Conservation (phyloP, 64 coral and sea anemone genomes). For the Porites australiensis region DNA sequence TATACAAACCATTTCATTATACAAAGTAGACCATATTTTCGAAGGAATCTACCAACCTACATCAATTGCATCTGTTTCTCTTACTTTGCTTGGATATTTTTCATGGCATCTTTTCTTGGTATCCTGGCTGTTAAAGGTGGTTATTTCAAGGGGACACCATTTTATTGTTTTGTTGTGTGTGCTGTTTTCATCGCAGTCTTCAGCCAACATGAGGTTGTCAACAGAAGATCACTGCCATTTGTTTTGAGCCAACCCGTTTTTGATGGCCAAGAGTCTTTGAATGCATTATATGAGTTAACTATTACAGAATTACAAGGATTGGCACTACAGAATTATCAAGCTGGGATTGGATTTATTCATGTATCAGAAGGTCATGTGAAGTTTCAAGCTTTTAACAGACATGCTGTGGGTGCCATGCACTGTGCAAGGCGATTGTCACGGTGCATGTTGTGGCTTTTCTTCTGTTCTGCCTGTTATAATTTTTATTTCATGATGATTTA, state of each 20-base stretch:
- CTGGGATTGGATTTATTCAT: slow-evolving; percentile 64
- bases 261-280: slow-evolving; percentile 29
- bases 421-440: slow-evolving; percentile 53
- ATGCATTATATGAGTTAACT: slow-evolving; percentile 78
- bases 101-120: slow-evolving; percentile 46
- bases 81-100: background rate
- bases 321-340: slow-evolving; percentile 69
- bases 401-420: slow-evolving; percentile 52
- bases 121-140: slow-evolving; percentile 36
- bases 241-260: slow-evolving; percentile 79
- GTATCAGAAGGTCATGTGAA: slow-evolving; percentile 70
- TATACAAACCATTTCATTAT: slow-evolving; percentile 84
- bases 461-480: slow-evolving; percentile 71
- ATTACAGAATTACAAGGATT: slow-evolving; percentile 71
- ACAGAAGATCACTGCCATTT: slow-evolving; percentile 56
- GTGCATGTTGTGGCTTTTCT: slow-evolving; percentile 72
- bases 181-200: slow-evolving; percentile 69
- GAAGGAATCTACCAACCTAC: slow-evolving; percentile 65
- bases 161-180: slow-evolving; percentile 41
- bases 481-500: slow-evolving; percentile 54
- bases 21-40: slow-evolving; percentile 74
- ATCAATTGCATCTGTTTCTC: slow-evolving; percentile 30
- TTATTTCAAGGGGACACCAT: slow-evolving; percentile 30
- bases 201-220: slow-evolving; percentile 79
- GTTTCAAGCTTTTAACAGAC: slow-evolving; percentile 79